Percentiles rank a stretch among this genome's conserved stretches.
Evolutionary conservation across 2,113 vertebrate genomes (phyloP).

Genomic region (Sakesphorus luctuosus): DNA sequence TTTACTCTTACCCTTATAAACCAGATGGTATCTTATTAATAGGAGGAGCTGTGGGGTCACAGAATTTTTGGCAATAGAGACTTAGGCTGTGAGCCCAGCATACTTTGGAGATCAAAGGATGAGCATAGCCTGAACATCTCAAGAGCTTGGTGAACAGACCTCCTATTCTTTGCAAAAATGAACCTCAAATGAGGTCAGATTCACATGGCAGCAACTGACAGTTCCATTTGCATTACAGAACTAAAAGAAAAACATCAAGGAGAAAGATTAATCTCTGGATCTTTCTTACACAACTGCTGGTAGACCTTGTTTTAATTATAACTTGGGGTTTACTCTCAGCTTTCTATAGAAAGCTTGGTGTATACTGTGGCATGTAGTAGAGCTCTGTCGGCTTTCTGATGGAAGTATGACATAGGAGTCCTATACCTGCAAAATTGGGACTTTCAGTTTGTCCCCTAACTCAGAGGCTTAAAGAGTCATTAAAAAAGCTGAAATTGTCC

Average conservation of each 20-base stretch:
- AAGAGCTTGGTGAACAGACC: conserved; percentile 23
- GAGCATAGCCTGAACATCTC: background rate
- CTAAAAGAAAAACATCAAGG: background rate
- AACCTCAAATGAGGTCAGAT: conserved; percentile 29
- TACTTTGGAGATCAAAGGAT: conserved; percentile 34
- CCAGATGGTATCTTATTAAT: conserved; percentile 8
- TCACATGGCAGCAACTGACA: conserved; percentile 11
- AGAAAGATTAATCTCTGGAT: background rate
- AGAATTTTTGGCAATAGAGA: conserved; percentile 22
- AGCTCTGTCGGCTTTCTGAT: background rate
- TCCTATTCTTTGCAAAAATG: conserved; percentile 6
- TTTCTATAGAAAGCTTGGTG: background rate
- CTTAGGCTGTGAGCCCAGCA: conserved; percentile 12
- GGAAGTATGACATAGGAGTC: background rate
- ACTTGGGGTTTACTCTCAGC: background rate
- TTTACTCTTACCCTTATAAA: background rate
- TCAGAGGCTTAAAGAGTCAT: background rate
- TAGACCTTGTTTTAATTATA: background rate
- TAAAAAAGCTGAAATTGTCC: background rate
- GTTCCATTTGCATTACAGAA: background rate
- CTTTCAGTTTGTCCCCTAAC: background rate
- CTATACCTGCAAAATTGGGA: background rate
- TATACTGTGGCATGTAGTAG: background rate
- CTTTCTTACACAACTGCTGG: background rate
- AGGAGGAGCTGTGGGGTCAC: conserved; percentile 9